Conservation (phyloP, 2,113 vertebrate genomes). For the Fukomys damarensis region DNA sequence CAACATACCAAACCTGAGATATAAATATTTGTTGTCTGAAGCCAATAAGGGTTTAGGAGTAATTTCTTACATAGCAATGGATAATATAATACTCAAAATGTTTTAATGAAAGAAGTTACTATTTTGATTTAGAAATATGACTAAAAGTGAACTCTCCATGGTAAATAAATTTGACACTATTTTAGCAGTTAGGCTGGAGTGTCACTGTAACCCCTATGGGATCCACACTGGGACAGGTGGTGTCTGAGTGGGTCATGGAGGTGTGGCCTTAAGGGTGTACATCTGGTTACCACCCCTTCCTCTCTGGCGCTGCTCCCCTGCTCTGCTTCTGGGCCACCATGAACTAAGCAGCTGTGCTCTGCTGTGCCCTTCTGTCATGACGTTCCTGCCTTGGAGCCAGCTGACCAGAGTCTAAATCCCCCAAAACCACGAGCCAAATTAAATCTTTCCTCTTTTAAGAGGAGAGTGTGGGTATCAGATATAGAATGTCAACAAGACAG, state of each 20-base stretch:
- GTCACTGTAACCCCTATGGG: not conserved
- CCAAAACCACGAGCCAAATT: not conserved
- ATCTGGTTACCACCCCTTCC: not conserved
- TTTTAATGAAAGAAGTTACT: conserved; percentile 28
- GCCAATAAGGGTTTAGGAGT: not conserved
- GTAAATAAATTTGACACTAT: conserved; percentile 14
- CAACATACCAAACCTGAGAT: not conserved
- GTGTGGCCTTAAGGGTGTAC: not conserved
- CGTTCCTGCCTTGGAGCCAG: not conserved
- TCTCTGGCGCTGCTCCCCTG: not conserved
- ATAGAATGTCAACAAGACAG: not conserved
- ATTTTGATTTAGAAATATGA: conserved; percentile 47
- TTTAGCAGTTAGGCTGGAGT: not conserved
- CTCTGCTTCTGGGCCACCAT: not conserved
- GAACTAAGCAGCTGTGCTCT: not conserved
- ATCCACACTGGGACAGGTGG: not conserved
- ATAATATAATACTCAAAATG: conserved; percentile 37
- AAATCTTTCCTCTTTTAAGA: not conserved
- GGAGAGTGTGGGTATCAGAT: not conserved
- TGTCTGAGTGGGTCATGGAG: not conserved
- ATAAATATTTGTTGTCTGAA: not conserved
- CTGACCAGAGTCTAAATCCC: not conserved
- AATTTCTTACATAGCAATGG: conserved; percentile 2
- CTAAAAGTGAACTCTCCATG: conserved; percentile 13
- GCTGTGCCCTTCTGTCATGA: not conserved